phyloP scores from a whole-genome alignment of 2,113 vertebrate species.

The Cichladusa arquata region DNA sequence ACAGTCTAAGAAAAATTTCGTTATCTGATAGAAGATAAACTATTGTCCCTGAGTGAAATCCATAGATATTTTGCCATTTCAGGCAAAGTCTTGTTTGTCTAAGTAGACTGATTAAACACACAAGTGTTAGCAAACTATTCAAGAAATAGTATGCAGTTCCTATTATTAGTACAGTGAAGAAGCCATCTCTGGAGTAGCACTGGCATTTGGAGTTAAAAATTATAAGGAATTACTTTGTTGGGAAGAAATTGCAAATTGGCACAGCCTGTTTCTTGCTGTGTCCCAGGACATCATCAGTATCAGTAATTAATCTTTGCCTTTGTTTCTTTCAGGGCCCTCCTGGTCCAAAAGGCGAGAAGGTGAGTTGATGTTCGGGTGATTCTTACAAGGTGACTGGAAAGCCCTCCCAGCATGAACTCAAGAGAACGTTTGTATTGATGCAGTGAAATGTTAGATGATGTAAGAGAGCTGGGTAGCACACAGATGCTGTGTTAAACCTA shows the following conservation, averaged over 20 bases:
- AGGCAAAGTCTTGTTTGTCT: not conserved
- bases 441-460: constrained; percentile 61
- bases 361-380: constrained; percentile 71
- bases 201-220: not conserved
- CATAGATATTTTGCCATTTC: not conserved
- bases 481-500: constrained; percentile 72
- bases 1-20: not conserved
- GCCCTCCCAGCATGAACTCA: constrained; percentile 42
- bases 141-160: not conserved
- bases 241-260: not conserved
- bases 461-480: constrained; percentile 66
- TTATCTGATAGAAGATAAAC: constrained; percentile 4
- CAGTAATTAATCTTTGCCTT: not conserved
- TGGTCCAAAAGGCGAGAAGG: constrained; percentile 95
- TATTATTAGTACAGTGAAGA: not conserved
- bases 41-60: not conserved
- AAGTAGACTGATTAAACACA: not conserved
- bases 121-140: not conserved
- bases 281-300: not conserved
- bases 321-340: constrained; percentile 84
- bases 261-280: not conserved
- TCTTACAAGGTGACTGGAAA: constrained; percentile 16
- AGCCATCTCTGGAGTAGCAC: not conserved
- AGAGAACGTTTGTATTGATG: constrained; percentile 36
- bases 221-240: not conserved